These are phyloP conservation scores for Prorops nasuta DNA, from an alignment of 1,140 invertebrate species.

Conservation along the genomic window DNA sequence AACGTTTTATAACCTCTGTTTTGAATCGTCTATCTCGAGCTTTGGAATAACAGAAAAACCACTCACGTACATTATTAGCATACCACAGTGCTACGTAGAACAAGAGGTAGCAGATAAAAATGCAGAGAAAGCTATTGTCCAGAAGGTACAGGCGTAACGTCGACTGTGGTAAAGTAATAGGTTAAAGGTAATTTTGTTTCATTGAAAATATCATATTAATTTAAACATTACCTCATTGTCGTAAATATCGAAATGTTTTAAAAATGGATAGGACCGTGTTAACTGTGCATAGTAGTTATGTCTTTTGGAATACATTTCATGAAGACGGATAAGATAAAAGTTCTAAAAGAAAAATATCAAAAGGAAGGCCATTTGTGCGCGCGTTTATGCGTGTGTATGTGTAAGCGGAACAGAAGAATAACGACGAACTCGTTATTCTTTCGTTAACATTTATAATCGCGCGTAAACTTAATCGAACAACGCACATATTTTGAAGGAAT, in stretches of 20 bases:
- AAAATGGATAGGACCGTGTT: slow-evolving; percentile 29
- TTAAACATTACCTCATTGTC: slow-evolving; percentile 42
- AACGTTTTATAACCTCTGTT: too few relatives aligned
- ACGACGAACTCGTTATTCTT: too few relatives aligned
- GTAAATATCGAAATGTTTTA: slow-evolving; percentile 38
- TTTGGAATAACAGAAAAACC: too few relatives aligned
- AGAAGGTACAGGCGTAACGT: slow-evolving; percentile 43
- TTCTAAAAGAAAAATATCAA: background rate
- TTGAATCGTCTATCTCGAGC: too few relatives aligned
- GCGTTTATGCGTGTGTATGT: too few relatives aligned
- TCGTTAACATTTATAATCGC: too few relatives aligned
- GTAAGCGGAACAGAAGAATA: too few relatives aligned
- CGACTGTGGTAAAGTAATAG: slow-evolving; percentile 27
- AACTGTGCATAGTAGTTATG: slow-evolving; percentile 27
- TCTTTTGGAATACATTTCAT: slow-evolving; percentile 20
- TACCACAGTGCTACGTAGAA: slow-evolving; percentile 46
- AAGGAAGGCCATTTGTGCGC: background rate
- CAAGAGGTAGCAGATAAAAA: slow-evolving; percentile 41
- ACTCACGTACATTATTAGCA: slow-evolving; percentile 46
- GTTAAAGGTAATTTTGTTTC: slow-evolving; percentile 3
- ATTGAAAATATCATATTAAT: too few relatives aligned
- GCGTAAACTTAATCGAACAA: too few relatives aligned
- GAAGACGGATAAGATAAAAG: background rate
- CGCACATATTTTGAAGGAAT: too few relatives aligned
- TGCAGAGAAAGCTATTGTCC: slow-evolving; percentile 42